Evolutionary conservation across 1,140 invertebrate genomes (phyloP).

Genomic region (Macrostomum lignano): DNA sequence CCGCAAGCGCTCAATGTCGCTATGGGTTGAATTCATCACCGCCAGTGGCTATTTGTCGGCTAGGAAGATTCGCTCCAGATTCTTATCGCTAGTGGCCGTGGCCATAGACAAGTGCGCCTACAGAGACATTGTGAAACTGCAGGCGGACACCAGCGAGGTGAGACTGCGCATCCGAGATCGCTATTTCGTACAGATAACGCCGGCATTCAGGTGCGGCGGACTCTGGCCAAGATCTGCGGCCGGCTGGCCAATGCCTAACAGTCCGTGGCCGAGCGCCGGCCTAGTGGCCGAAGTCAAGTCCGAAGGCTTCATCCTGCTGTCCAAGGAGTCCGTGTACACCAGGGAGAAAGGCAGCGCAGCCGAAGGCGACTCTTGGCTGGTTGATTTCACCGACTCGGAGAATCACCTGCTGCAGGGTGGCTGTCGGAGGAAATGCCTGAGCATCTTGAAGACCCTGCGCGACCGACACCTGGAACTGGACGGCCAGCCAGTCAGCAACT

Average conservation of each 20-base stretch:
- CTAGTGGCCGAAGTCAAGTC: conserved; percentile 78
- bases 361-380: conserved; percentile 87
- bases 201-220: conserved; percentile 63
- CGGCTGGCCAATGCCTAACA: conserved; percentile 63
- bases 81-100: conserved; percentile 65
- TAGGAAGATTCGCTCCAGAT: conserved; percentile 60
- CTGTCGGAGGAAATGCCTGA: conserved; percentile 54
- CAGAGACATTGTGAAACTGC: conserved; percentile 59
- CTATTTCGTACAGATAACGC: conserved; percentile 44
- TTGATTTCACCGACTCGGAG: conserved; percentile 74
- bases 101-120: conserved; percentile 67
- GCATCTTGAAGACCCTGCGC: conserved; percentile 65
- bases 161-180: conserved; percentile 54
- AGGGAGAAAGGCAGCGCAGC: conserved; percentile 55
- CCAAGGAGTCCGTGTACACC: conserved; percentile 43
- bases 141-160: conserved; percentile 60
- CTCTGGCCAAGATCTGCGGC: conserved; percentile 75
- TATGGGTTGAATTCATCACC: conserved; percentile 87
- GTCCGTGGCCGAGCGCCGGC: conserved; percentile 65
- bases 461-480: conserved; percentile 68
- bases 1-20: conserved; percentile 66
- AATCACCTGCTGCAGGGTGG: conserved; percentile 60
- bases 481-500: conserved; percentile 40
- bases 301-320: conserved; percentile 77
- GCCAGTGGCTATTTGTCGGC: conserved; percentile 69